Evolutionary conservation across 2,888 invertebrate genomes (phyloP).

Genomic region (Dicyrtoma fusca): DNA sequence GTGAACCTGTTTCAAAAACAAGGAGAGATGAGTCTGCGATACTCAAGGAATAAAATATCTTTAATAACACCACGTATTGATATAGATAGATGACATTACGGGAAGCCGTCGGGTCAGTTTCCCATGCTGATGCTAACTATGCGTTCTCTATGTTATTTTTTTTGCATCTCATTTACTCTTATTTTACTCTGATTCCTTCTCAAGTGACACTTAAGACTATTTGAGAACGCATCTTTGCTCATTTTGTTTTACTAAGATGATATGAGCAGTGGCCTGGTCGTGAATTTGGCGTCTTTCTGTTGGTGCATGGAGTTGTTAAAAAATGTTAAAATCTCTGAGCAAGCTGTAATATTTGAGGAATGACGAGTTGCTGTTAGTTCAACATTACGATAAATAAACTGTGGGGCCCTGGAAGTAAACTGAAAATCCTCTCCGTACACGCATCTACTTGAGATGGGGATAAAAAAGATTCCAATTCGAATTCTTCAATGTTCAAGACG

Average conservation of each 20-base stretch:
- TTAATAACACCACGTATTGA: neutral
- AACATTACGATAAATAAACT: constrained; percentile 32
- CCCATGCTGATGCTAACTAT: neutral
- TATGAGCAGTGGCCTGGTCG: too few species aligned
- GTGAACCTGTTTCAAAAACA: neutral
- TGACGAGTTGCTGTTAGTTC: constrained; percentile 27
- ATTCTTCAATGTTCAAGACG: neutral
- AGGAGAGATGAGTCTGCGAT: too few species aligned
- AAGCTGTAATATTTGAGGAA: constrained; percentile 24
- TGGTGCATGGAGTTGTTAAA: neutral
- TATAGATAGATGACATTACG: neutral
- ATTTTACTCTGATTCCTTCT: too few species aligned
- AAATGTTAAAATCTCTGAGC: constrained; percentile 16
- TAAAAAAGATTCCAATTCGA: constrained; percentile 4
- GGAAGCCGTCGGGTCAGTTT: constrained; percentile 15
- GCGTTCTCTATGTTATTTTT: too few species aligned
- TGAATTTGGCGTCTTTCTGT: too few species aligned
- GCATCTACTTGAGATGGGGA: too few species aligned
- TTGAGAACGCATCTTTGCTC: neutral
- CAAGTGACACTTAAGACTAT: neutral
- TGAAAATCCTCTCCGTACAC: neutral
- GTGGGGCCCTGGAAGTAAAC: constrained; percentile 3
- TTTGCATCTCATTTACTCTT: too few species aligned
- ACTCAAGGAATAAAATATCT: neutral
- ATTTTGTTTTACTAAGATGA: too few species aligned